Conservation (phyloP, 92 coral and sea anemone genomes). For the Ricordea florida region DNA sequence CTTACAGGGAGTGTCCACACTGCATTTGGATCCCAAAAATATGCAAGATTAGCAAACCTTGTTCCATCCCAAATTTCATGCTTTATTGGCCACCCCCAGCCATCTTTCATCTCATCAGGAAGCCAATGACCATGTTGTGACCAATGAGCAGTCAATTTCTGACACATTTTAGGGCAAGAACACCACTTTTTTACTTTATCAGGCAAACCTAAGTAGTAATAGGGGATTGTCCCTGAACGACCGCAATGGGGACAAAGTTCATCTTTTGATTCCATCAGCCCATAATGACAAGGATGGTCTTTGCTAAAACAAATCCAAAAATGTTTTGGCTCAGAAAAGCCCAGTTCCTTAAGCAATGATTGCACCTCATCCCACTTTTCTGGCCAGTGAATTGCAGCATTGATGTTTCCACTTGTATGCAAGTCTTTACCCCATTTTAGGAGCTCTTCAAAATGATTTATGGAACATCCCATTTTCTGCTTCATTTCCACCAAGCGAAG, state of each 20-base stretch:
- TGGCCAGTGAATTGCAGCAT: constrained; percentile 60
- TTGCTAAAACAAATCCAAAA: constrained; percentile 58
- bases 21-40: constrained; percentile 69
- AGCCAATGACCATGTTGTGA: constrained; percentile 73
- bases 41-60: constrained; percentile 68
- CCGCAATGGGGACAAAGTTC: constrained; percentile 69
- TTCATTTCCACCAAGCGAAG: constrained; percentile 56
- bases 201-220: constrained; percentile 70
- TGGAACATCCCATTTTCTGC: constrained; percentile 49
- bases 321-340: constrained; percentile 68
- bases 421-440: constrained; percentile 35
- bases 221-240: constrained; percentile 52
- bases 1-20: constrained; percentile 75
- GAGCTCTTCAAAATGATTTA: constrained; percentile 54
- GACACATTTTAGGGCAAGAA: constrained; percentile 59
- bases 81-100: constrained; percentile 47
- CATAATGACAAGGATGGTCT: constrained; percentile 61
- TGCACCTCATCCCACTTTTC: constrained; percentile 54
- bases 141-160: constrained; percentile 75
- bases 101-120: constrained; percentile 47
- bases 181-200: constrained; percentile 68
- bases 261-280: constrained; percentile 57
- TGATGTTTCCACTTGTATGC: constrained; percentile 33
- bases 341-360: constrained; percentile 30
- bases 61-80: constrained; percentile 81